Base-by-base conservation (phyloP, 2,888 invertebrate genomes). In the Piscicola geometra region DNA sequence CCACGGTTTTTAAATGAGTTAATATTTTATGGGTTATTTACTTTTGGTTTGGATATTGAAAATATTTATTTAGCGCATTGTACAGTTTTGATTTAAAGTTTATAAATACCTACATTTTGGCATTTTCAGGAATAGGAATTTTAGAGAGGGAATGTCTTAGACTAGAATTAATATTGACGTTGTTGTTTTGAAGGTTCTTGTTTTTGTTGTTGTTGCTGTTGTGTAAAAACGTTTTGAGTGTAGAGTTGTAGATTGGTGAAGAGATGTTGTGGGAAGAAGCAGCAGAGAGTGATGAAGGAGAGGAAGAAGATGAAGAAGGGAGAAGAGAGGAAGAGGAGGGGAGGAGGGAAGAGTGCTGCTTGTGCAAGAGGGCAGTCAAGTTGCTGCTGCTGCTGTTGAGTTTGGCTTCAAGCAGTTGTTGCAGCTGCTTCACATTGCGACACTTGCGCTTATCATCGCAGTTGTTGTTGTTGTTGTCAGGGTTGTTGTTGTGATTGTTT, bases 371-470 rank as follows among this genome's bases (percentile, higher is more conserved):
- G n/a, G 25, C 9, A 28, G 9, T 15, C 9, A 25, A 12, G 25
- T 64, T 64, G 25, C 25, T 35, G 47, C 35, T 70, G n/a, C n/a
- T n/a, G 47, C 36, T 70, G 21, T 25, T 33, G 5, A 70, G 35
- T 25, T 70, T 70, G 21, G 25, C 70, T 41, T 70, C 70, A 21
- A 70, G 47, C 3, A 70, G 21, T 21, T 70, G 35, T 41, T 70
- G 70, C n/a, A 70, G 25, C 47, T 70, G n/a, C 18, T 70, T 70
- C 33, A 70, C 28, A 47, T 70, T 70, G n/a, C 70, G 21, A 5
- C 36, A 36, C 15, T 70, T 70, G 15, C 25, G 12, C 25, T 41
- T 33, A 21, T 41, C 33, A 9, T 41, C 47, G n/a, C 21, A 41
- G 25, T 9, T 41, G 47, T 30, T 33, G 12, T 28, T 41, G 47